These are phyloP conservation scores for Phyllostomus discolor DNA, from an alignment of 2,113 vertebrate species.

Conservation along the genomic window DNA sequence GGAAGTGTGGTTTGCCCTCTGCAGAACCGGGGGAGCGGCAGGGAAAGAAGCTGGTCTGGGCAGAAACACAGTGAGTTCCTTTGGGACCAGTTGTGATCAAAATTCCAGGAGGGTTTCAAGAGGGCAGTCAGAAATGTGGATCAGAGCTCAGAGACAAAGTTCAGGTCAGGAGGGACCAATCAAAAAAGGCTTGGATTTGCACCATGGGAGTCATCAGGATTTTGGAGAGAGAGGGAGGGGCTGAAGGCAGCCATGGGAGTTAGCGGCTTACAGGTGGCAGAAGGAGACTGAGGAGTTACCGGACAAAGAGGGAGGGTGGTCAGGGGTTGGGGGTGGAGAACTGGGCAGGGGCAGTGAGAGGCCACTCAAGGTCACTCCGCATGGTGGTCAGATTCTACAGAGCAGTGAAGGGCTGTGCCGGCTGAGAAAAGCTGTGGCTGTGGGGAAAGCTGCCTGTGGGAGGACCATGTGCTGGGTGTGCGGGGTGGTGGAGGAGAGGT, in stretches of 20 bases:
- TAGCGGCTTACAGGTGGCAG: neutral
- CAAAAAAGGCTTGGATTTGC: neutral
- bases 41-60: neutral
- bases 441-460: neutral
- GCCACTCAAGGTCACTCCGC: neutral
- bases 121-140: neutral
- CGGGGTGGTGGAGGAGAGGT: neutral
- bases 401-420: accelerated
- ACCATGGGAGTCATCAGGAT: neutral
- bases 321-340: neutral
- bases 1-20: neutral
- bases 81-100: neutral
- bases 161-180: neutral
- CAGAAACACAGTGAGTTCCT: neutral
- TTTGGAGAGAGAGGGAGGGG: neutral
- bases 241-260: neutral
- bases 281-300: neutral
- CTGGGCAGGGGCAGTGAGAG: neutral
- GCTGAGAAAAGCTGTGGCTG: neutral
- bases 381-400: neutral
- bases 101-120: neutral
- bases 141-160: neutral
- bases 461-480: neutral
- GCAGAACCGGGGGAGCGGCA: neutral
- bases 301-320: neutral